Evolutionary conservation across 1,140 invertebrate species (phyloP), one percentile per base, ranked within the genome.

Genomic region (Lepidurus apus): DNA sequence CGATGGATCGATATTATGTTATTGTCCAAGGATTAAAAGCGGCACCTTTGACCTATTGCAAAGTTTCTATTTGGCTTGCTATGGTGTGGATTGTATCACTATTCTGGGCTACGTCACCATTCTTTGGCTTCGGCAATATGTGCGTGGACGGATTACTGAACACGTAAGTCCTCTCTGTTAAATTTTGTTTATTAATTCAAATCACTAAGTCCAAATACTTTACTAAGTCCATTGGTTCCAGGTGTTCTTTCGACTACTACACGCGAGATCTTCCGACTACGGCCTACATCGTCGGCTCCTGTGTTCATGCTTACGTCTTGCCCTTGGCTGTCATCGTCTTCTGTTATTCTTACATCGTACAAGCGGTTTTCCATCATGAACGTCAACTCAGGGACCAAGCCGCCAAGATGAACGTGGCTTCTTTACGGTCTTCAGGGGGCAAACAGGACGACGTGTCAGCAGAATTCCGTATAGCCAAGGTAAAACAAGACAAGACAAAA

Each of bases 161-260:
- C 34, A 76, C 80, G 79, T 81, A 74, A 79, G 74, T 75, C 34
- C 34, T 34, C 2, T 34, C 34, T n/a, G 34, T 4, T 34, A 34
- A 4, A 3, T 4, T 34, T 34, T 34, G 2, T 65, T 21, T 65
- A 4, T 21, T 17, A 17, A 65, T 21, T 65, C 53, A 65, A 21
- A 21, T n/a, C 11, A 65, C 13, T 13, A 21, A n/a, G n/a, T n/a
- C n/a, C n/a, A n/a, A n/a, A n/a, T 21, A 17, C 53, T 65, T 11
- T 1, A 65, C 4, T 65, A n/a, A n/a, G n/a, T n/a, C 34, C 34
- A 65, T 21, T 7, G 17, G 7, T 65, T 65, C 53, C 53, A 79
- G 79, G 75, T 80, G 79, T 53, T 80, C 79, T 44, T 80, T 73
- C 77, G 93, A 95, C 83, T 95, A 94, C 83, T 84, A 95, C 53